Base-by-base conservation (phyloP, 2,888 invertebrate species). In the Drosophila meridiana region DNA sequence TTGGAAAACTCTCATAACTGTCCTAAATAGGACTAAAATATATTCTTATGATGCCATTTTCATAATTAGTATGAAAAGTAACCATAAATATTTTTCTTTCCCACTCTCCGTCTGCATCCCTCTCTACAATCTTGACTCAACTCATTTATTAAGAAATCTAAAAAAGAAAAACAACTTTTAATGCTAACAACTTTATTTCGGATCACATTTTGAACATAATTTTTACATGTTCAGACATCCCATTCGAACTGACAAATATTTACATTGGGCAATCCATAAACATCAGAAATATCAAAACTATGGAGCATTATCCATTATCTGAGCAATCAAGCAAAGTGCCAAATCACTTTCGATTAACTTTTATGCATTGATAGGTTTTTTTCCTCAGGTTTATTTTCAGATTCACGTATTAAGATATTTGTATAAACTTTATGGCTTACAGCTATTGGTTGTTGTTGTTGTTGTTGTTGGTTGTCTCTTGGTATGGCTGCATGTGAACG, bases 401-500 rank as follows among this genome's bases (percentile, higher is more conserved):
- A 34, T 64, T 52, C 42, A 28, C 47, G 9, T 50, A 58, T 58
- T 45, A 26, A 53, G 30, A 43, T 57, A 43, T 38, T 32, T 5
- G 7, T 26, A 13, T 34, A 34, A 20, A 34, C 13, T 60, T 34
- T 34, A 45, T 20, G 26, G 43, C 38, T 48, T 28, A 48, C 36
- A 13, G 38, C 40, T 55, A 28, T 13, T 14, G n/a, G 20, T 3
- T 34, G 52, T 50, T 50, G 36, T 20, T 20, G 36, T 20, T 20
- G 42, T 13, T 70, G 20, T 7, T 53, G 53, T 30, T 43, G 60
- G 59, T 9, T 53, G 9, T 59, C 20, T 59, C 30, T 64, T 38
- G 63, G 52, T 11, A 40, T 43, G 28, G 69, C 14, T 59, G 73
- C 68, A 69, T 78, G 63, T 78, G 83, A 74, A 79, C 83, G 83